Base-by-base conservation (phyloP, 2,888 invertebrate species). In the Aphelenchoides bicaudatus region DNA sequence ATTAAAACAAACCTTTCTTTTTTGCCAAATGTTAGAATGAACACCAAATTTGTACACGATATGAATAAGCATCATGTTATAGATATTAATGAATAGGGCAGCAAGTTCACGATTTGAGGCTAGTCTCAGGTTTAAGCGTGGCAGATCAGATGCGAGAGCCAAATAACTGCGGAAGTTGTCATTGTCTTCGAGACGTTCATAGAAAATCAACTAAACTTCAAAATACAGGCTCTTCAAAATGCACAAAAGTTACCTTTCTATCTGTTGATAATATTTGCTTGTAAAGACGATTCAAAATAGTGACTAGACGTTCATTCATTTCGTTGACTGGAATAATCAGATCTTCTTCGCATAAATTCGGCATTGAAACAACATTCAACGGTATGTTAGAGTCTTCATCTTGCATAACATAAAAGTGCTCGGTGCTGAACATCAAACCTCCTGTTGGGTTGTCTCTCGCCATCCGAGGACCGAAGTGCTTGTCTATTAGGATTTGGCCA, bases 81-180 rank as follows among this genome's bases (percentile, higher is more conserved):
- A 83, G 38, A 83, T 71, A 67, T 83, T 83, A 67, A 82, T 78
- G 70, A 83, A 83, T 70, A 83, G 81, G 21, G 83, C 81, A 23
- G 82, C 62, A 56, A 80, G 79, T 65, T 82, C 80, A 25, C 81
- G 78, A 8, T 56, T 30, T 8, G 63, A 59, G 0, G 70, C 61
- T 2, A 39, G 53, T 13, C 59, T 56, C 13, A 72, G 56, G 34
- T 67, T 59, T 23, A 64, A 31, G 80, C 79, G 28, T 78, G 67
- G 59, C 77, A 79, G 50, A 57, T 82, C 79, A 50, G 69, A 67
- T 0, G 80, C 77, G 49, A 81, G 70, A 5, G 62, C 58, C 3
- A 74, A 61, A 67, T 81, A 83, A 3, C 66, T 59, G 39, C 70
- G 61, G 68, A 81, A 82, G 47, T 79, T 78, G 13, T 67, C 63